Evolutionary conservation across 2,888 invertebrate genomes (phyloP).

Genomic region (Belgica antarctica): DNA sequence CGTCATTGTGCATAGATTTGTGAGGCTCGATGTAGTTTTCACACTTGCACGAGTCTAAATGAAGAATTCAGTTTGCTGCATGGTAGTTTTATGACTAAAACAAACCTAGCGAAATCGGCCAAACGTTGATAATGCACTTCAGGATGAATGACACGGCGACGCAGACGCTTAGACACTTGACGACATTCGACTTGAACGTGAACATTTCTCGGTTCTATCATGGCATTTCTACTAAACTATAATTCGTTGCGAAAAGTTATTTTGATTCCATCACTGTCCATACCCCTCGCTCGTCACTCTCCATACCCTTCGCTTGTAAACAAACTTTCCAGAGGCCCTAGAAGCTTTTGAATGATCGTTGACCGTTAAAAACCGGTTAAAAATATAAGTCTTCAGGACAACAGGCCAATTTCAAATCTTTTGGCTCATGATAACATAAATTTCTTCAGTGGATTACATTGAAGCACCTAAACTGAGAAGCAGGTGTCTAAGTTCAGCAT

Average conservation of each 20-base stretch:
- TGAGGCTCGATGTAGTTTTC: slow-evolving; percentile 43
- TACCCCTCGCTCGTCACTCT: too few relatives aligned
- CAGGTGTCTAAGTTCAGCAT: too few relatives aligned
- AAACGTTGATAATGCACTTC: slow-evolving; percentile 54
- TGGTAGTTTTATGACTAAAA: slow-evolving; percentile 1
- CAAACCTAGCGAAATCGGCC: slow-evolving; percentile 54
- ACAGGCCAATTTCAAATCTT: too few relatives aligned
- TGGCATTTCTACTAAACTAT: slow-evolving; percentile 4
- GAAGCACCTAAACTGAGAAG: too few relatives aligned
- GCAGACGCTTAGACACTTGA: slow-evolving; percentile 53
- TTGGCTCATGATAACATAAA: too few relatives aligned
- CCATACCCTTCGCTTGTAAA: too few relatives aligned
- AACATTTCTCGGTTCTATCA: slow-evolving; percentile 21
- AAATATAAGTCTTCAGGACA: too few relatives aligned
- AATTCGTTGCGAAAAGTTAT: not conserved
- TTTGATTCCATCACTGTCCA: not conserved
- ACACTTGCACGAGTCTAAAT: slow-evolving; percentile 45
- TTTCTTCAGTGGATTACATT: too few relatives aligned
- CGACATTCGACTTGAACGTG: slow-evolving; percentile 18
- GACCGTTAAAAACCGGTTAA: too few relatives aligned
- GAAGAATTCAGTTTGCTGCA: not conserved
- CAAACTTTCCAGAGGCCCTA: not conserved
- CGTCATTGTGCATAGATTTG: slow-evolving; percentile 31
- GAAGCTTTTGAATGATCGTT: too few relatives aligned
- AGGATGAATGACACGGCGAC: slow-evolving; percentile 54